Conservation (phyloP, 2,888 invertebrate genomes). For the Sarcophaga caerulescens region DNA sequence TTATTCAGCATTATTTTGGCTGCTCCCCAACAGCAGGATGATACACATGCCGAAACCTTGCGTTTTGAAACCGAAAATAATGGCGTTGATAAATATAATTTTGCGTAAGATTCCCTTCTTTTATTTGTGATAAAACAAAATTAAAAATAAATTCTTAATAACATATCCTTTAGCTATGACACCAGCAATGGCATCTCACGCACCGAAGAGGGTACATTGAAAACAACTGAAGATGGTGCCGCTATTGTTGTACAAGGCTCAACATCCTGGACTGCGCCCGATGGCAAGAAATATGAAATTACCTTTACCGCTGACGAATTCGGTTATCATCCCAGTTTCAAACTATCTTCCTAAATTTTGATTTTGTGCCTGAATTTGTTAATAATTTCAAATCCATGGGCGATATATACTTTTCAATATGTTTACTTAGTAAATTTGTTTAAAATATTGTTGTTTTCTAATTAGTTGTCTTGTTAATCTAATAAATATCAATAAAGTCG, state of each 20-base stretch:
- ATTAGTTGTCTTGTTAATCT: neutral
- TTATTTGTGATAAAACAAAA: neutral
- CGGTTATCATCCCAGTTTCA: constrained; percentile 82
- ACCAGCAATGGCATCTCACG: constrained; percentile 82
- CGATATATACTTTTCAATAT: neutral
- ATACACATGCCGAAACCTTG: constrained; percentile 73
- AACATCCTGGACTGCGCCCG: constrained; percentile 83
- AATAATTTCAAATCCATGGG: neutral
- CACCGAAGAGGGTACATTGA: constrained; percentile 80
- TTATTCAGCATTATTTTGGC: constrained; percentile 68
- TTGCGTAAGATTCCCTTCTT: constrained; percentile 81
- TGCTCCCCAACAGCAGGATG: constrained; percentile 71
- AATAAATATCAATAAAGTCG: neutral
- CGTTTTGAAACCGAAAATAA: constrained; percentile 82
- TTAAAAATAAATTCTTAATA: neutral
- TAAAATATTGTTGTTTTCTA: neutral
- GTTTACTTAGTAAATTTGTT: constrained; percentile 1
- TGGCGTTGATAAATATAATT: constrained; percentile 84
- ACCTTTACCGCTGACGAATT: constrained; percentile 83
- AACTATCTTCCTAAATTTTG: constrained; percentile 73
- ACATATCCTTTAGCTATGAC: constrained; percentile 77
- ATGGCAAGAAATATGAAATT: constrained; percentile 81
- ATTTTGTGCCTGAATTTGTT: neutral
- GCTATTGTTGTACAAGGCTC: constrained; percentile 84
- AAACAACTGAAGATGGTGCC: constrained; percentile 79